These are phyloP conservation scores for Brenthis ino DNA, from an alignment of 2,888 invertebrate genomes.

Conservation along the genomic window DNA sequence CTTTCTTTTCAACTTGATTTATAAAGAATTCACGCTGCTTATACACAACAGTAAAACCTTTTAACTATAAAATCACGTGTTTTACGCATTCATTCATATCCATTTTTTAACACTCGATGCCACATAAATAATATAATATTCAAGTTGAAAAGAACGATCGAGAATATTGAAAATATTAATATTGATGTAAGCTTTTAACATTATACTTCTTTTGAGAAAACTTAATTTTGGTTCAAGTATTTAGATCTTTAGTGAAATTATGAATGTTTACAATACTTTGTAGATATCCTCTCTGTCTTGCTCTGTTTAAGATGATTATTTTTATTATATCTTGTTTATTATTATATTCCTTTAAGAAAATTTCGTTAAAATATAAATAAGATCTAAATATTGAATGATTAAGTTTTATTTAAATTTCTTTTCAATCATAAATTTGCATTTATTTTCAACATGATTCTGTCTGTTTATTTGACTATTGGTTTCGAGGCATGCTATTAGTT, in stretches of 20 bases:
- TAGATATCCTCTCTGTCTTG: background rate
- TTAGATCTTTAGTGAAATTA: slow-evolving; percentile 38
- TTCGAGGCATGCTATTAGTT: slow-evolving; percentile 46
- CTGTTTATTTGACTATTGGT: slow-evolving; percentile 42
- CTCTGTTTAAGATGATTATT: background rate
- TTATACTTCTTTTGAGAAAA: slow-evolving; percentile 43
- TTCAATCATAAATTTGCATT: slow-evolving; percentile 39
- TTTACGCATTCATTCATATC: slow-evolving; percentile 19
- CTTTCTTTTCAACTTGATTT: slow-evolving; percentile 69
- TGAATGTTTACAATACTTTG: background rate
- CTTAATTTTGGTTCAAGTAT: slow-evolving; percentile 46
- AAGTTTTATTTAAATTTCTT: slow-evolving; percentile 38
- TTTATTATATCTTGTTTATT: slow-evolving; percentile 1
- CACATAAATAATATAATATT: slow-evolving; percentile 40
- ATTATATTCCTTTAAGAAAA: background rate
- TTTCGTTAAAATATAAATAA: background rate
- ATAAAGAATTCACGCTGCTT: slow-evolving; percentile 37
- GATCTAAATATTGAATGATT: slow-evolving; percentile 38
- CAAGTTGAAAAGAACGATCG: slow-evolving; percentile 68
- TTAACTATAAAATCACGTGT: slow-evolving; percentile 18
- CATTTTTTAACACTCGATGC: slow-evolving; percentile 36
- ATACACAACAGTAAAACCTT: slow-evolving; percentile 23
- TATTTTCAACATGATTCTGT: slow-evolving; percentile 37
- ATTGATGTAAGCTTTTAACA: slow-evolving; percentile 55
- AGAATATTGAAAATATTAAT: slow-evolving; percentile 39